Percentiles rank a stretch among this genome's conserved stretches.
These are phyloP conservation scores for Orthonyx spaldingii DNA, from an alignment of 2,113 vertebrate genomes.

Conservation along the genomic window DNA sequence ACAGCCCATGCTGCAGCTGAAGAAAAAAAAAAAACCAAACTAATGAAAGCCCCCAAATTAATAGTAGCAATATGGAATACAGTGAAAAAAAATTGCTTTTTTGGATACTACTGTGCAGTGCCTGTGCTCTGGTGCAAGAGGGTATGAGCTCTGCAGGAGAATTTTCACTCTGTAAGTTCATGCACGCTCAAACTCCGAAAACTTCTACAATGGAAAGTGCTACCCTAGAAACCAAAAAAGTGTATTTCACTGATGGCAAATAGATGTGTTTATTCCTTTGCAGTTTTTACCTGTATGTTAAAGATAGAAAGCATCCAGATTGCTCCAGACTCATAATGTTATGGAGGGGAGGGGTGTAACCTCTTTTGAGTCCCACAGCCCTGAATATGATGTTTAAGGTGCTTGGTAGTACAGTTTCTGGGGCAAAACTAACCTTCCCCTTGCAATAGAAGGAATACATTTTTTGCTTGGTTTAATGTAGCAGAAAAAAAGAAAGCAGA, in stretches of 20 bases:
- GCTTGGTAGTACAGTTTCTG: neutral
- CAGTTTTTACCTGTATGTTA: neutral
- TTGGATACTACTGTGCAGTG: neutral
- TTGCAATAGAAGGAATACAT: neutral
- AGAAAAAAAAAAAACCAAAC: neutral
- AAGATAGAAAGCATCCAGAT: neutral
- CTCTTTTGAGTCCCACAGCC: neutral
- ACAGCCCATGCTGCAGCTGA: neutral
- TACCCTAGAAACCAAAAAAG: neutral
- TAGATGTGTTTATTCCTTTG: neutral
- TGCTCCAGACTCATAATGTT: neutral
- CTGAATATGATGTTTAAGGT: neutral
- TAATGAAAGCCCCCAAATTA: accelerated
- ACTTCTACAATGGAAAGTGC: neutral
- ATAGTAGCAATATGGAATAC: neutral
- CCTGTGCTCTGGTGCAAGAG: neutral
- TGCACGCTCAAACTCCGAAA: neutral
- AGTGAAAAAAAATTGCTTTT: neutral
- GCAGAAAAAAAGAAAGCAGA: neutral
- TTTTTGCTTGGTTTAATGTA: neutral
- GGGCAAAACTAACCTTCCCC: neutral
- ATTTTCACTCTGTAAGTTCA: neutral
- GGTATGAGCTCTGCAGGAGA: neutral
- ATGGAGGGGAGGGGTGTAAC: neutral
- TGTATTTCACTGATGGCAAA: neutral